phyloP scores from a whole-genome alignment of 2,888 invertebrate genomes.

The Papilio protenor region DNA sequence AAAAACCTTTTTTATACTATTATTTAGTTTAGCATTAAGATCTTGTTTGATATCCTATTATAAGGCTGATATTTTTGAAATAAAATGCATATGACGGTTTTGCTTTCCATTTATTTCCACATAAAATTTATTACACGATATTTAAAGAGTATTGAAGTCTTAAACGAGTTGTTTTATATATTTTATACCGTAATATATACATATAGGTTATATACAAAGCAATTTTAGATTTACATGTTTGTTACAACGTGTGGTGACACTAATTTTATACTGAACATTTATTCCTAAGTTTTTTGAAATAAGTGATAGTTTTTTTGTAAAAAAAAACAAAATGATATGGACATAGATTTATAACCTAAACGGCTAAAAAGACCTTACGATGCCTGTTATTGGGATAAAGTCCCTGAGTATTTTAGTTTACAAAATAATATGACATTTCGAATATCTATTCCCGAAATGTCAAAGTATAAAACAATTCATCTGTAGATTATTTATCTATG shows the following conservation, averaged over 20 bases:
- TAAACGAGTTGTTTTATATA: constrained; percentile 49
- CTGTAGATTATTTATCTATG: no score
- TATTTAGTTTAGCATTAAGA: not conserved
- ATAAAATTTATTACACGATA: constrained; percentile 52
- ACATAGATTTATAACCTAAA: no score
- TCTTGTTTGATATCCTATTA: not conserved
- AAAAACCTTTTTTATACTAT: no score
- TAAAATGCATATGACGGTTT: constrained; percentile 43
- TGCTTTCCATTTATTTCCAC: constrained; percentile 56
- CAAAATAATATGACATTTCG: no score
- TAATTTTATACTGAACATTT: not conserved
- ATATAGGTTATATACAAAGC: constrained; percentile 31
- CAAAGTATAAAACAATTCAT: no score
- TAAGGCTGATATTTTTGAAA: not conserved
- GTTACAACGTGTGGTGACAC: constrained; percentile 15
- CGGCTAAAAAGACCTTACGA: no score
- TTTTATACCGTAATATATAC: constrained; percentile 38
- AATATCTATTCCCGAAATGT: no score
- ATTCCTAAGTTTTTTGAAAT: not conserved
- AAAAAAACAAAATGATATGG: not conserved
- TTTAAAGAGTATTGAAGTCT: constrained; percentile 50
- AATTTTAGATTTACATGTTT: constrained; percentile 22
- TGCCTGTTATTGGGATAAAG: no score
- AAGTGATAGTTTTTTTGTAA: not conserved
- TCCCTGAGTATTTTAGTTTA: no score